Evolutionary conservation across 2,113 vertebrate species (phyloP).

Genomic region (Ornithorhynchus anatinus): DNA sequence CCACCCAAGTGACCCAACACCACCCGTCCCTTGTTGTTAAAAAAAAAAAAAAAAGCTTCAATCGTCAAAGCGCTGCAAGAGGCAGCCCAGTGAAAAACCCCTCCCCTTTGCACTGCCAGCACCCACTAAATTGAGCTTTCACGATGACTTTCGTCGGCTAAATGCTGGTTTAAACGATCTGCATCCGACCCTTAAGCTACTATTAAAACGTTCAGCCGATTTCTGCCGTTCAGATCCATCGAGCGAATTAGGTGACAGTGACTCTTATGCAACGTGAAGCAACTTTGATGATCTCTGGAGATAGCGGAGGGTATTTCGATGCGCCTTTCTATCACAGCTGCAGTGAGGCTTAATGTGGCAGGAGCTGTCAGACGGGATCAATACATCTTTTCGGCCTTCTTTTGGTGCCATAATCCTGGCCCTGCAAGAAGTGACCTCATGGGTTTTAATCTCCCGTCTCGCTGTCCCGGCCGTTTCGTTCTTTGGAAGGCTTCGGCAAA

Average conservation of each 20-base stretch:
- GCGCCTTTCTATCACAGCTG: conserved; percentile 85
- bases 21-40: no score
- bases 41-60: no score
- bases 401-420: conserved; percentile 87
- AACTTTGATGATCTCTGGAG: conserved; percentile 84
- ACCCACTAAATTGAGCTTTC: conserved; percentile 68
- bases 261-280: conserved; percentile 78
- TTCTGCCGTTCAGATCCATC: conserved; percentile 79
- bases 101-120: conserved; percentile 40
- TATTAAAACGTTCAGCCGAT: conserved; percentile 81
- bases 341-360: conserved; percentile 84
- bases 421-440: conserved; percentile 85
- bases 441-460: conserved; percentile 83
- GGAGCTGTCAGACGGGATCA: conserved; percentile 88
- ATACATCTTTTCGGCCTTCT: conserved; percentile 84
- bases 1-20: no score
- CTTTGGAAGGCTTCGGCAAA: conserved; percentile 79
- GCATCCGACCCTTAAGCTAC: conserved; percentile 86
- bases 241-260: conserved; percentile 80
- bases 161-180: conserved; percentile 80
- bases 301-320: conserved; percentile 86
- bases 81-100: conserved; percentile 13
- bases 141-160: conserved; percentile 75
- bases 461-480: conserved; percentile 74
- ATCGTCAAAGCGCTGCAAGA: no score